Evolutionary conservation across 2,797 vertebrate genomes (phyloP).

Genomic region (Danionella dracula): DNA sequence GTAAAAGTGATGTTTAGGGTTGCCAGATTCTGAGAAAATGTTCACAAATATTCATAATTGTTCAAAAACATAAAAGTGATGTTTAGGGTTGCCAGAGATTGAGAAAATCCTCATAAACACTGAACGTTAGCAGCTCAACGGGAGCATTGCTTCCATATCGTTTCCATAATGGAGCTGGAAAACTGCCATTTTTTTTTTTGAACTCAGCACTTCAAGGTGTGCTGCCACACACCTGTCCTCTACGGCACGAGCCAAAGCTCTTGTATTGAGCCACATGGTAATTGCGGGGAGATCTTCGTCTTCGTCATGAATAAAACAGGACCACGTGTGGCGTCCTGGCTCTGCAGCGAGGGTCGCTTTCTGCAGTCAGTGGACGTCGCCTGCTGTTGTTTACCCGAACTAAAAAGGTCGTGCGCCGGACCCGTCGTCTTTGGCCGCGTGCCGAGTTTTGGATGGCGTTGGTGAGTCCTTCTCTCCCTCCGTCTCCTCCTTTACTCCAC

Average conservation of each 20-base stretch:
- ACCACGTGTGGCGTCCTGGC: conserved; percentile 19
- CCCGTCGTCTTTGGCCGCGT: conserved; percentile 11
- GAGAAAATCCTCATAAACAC: too few relatives aligned
- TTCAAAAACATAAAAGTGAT: too few relatives aligned
- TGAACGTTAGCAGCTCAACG: too few relatives aligned
- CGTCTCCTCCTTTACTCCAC: conserved; percentile 49
- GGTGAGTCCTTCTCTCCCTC: neutral
- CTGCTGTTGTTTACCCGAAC: conserved; percentile 1
- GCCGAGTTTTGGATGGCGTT: conserved; percentile 18
- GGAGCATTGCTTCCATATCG: too few relatives aligned
- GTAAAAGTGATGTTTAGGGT: too few relatives aligned
- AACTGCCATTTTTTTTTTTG: too few relatives aligned
- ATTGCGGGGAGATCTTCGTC: conserved; percentile 34
- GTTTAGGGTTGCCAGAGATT: too few relatives aligned
- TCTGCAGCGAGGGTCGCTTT: neutral
- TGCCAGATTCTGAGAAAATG: too few relatives aligned
- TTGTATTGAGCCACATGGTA: conserved; percentile 22
- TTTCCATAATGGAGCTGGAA: too few relatives aligned
- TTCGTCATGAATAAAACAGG: conserved; percentile 41
- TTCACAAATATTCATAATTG: too few relatives aligned
- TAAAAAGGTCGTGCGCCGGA: conserved; percentile 29
- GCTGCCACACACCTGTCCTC: neutral
- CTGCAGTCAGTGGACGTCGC: neutral
- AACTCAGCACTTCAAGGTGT: conserved; percentile 5
- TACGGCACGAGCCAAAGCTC: conserved; percentile 10